phyloP scores from a whole-genome alignment of 1,140 invertebrate species.

The Drosophila sproati region DNA sequence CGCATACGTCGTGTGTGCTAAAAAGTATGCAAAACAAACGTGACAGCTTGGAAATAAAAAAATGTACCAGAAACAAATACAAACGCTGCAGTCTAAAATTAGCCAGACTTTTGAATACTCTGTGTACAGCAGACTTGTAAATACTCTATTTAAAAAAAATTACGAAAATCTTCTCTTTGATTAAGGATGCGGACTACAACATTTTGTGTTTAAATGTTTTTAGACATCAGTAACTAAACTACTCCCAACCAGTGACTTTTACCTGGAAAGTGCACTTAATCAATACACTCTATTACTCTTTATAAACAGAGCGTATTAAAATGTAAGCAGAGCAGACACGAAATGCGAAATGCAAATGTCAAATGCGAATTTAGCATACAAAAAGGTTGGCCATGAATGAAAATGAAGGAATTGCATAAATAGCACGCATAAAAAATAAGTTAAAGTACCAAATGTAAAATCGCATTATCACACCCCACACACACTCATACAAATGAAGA shows the following conservation, averaged over 20 bases:
- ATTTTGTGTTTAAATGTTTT: too few relatives aligned
- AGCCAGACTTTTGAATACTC: neutral
- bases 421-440: constrained; percentile 70
- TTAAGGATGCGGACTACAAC: too few relatives aligned
- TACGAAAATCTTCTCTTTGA: too few relatives aligned
- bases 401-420: constrained; percentile 78
- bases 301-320: neutral
- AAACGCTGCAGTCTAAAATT: neutral
- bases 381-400: constrained; percentile 57
- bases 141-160: neutral
- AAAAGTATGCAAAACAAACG: constrained; percentile 74
- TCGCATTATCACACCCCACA: constrained; percentile 52
- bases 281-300: neutral
- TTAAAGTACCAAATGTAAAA: constrained; percentile 69
- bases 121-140: neutral
- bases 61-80: neutral
- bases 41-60: constrained; percentile 46
- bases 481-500: constrained; percentile 11
- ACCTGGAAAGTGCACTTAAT: neutral
- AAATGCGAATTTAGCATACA: constrained; percentile 54
- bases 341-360: constrained; percentile 65
- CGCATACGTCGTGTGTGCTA: constrained; percentile 25
- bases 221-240: too few relatives aligned
- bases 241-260: neutral
- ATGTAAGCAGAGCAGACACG: neutral